Evolutionary conservation across 2,797 vertebrate species (phyloP).

Genomic region (Crocidura indochinensis): DNA sequence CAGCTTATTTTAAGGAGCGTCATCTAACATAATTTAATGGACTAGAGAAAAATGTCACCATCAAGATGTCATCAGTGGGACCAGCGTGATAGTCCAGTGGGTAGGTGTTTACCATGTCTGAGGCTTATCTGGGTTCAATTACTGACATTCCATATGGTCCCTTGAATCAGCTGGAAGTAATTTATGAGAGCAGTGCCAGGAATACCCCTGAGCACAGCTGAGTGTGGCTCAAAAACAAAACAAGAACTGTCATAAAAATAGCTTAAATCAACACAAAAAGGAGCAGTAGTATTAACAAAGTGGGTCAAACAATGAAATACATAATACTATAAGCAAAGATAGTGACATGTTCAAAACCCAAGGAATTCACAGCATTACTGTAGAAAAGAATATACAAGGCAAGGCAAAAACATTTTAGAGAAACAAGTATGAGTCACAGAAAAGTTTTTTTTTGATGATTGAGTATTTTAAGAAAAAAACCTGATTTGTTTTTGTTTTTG

Average conservation of each 20-base stretch:
- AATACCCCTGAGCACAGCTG: no score
- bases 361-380: background rate
- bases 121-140: no score
- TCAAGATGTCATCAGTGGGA: background rate
- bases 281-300: background rate
- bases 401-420: background rate
- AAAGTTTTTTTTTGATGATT: background rate
- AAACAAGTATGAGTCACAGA: background rate
- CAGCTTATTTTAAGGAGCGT: background rate
- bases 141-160: no score
- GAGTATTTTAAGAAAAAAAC: background rate
- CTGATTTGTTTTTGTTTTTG: slow-evolving; percentile 13
- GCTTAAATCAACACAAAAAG: background rate
- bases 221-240: no score
- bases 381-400: background rate
- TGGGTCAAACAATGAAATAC: background rate
- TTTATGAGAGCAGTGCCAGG: no score
- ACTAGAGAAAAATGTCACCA: background rate
- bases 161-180: no score
- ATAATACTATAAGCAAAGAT: background rate
- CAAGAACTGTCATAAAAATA: background rate
- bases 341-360: background rate
- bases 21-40: background rate
- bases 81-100: no score
- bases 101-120: no score